Base-by-base conservation (phyloP, 1,140 invertebrate genomes). In the Calephelis nemesis region DNA sequence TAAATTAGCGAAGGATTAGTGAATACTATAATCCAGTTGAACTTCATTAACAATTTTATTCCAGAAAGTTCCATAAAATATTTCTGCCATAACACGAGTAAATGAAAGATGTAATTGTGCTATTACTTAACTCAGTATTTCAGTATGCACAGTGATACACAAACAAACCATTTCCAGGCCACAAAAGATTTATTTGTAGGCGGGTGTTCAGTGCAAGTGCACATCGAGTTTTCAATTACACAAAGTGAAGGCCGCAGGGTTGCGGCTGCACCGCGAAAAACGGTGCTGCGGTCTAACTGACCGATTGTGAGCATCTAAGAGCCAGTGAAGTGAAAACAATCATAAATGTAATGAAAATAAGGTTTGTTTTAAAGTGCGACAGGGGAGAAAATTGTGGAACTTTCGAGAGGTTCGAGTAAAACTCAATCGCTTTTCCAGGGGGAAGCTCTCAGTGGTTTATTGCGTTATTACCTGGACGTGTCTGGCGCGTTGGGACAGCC, bases 401-500 rank as follows among this genome's bases (percentile, higher is more conserved):
- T 82, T 87, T 82, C 82, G 80, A 85, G 84, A 87, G 83, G 77
- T 85, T 87, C 82, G 82, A 84, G 82, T 81, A 91, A 91, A 89
- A 89, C 85, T 91, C 88, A 85, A 89, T 89, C 87, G 86, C 80
- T 89, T 88, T 87, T 88, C 84, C 81, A 86, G 84, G 80, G 81
- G 82, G 84, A 89, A 88, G 82, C 85, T 87, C 88, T 87, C 87
- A 87, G 87, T 89, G 87, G 86, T 91, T 89, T 91, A 91, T 91
- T 91, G 88, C 86, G 88, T 91, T 91, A 91, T 91, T 91, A 91
- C 88, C 88, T 91, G 88, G 86, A 91, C 88, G 86, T 87, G 87
- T 85, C 83, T 81, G 79, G 80, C 82, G 82, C 84, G 77, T 62
- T 80, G 84, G 84, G 86, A 87, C 85, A 83, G 80, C 82, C 85